Conservation (phyloP, 1,140 invertebrate genomes). For the Micrasema longulum region DNA sequence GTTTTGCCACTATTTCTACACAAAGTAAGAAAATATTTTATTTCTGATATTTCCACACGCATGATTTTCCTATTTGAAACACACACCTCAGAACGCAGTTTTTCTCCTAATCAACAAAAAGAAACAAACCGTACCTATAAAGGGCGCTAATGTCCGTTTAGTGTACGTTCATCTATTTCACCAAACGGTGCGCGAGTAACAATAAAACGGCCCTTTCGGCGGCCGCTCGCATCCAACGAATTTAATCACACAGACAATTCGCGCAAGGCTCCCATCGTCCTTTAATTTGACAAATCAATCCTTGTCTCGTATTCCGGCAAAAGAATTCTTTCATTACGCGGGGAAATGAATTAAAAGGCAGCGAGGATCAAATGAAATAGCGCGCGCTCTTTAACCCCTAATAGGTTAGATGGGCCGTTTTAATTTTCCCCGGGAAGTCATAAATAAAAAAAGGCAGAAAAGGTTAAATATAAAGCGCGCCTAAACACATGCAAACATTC, state of each 20-base stretch:
- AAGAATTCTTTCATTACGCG: constrained; percentile 29
- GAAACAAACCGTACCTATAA: no score
- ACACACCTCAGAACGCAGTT: no score
- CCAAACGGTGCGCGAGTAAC: no score
- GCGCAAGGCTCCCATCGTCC: constrained; percentile 14
- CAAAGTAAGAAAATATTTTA: no score
- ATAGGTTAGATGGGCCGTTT: constrained; percentile 31
- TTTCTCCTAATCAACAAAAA: no score
- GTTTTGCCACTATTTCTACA: no score
- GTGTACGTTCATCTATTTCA: no score
- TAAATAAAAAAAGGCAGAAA: constrained; percentile 22
- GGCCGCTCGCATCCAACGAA: no score
- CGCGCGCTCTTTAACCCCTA: constrained; percentile 30
- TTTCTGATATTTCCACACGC: no score
- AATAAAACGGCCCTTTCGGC: no score
- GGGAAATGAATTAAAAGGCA: constrained; percentile 17
- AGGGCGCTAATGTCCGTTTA: no score
- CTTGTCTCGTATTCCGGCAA: constrained; percentile 12
- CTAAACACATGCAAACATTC: constrained; percentile 2
- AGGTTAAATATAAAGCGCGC: constrained; percentile 6
- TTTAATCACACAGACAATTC: constrained; percentile 31
- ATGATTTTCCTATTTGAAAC: no score
- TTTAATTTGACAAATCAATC: constrained; percentile 38
- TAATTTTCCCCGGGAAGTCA: constrained; percentile 19
- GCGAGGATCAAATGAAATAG: constrained; percentile 33